A percentile compares a stretch with the other conserved stretches of the same genome.
phyloP scores from a whole-genome alignment of 2,888 invertebrate species.

The Synanthedon formicaeformis region DNA sequence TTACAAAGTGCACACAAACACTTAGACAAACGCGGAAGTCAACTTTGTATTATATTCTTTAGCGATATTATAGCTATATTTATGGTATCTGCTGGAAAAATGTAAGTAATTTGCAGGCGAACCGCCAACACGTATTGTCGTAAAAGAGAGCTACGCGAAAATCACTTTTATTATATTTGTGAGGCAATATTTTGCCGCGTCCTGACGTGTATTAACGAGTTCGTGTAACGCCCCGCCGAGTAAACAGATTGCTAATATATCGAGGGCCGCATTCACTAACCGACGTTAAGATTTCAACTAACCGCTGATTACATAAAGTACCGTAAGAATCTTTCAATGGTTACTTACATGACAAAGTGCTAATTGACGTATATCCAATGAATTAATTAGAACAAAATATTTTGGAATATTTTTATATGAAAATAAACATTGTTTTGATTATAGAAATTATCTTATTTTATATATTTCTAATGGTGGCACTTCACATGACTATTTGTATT shows the following conservation, averaged over 20 bases:
- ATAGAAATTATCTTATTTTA: no score
- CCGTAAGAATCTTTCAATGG: neutral
- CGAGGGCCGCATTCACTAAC: constrained; percentile 12
- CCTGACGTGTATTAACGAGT: constrained; percentile 38
- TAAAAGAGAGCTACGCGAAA: constrained; percentile 13
- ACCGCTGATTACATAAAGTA: neutral
- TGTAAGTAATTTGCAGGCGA: neutral
- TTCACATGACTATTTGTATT: no score
- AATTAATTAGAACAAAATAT: no score
- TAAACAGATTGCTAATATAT: constrained; percentile 44
- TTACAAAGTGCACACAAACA: no score
- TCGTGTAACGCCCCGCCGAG: constrained; percentile 41
- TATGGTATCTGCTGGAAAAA: neutral
- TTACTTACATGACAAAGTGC: no score
- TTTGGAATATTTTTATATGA: no score
- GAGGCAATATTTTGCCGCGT: constrained; percentile 35
- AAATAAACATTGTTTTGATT: no score
- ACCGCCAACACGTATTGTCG: constrained; percentile 8
- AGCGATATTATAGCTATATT: no score
- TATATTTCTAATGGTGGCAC: no score
- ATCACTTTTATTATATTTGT: constrained; percentile 29
- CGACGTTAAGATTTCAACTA: constrained; percentile 1
- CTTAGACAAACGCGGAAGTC: no score
- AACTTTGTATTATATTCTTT: no score
- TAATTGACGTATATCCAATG: no score